Evolutionary conservation across 2,888 invertebrate genomes (phyloP), one percentile per base, ranked within the genome.

Genomic region (Lasioglossum vierecki): DNA sequence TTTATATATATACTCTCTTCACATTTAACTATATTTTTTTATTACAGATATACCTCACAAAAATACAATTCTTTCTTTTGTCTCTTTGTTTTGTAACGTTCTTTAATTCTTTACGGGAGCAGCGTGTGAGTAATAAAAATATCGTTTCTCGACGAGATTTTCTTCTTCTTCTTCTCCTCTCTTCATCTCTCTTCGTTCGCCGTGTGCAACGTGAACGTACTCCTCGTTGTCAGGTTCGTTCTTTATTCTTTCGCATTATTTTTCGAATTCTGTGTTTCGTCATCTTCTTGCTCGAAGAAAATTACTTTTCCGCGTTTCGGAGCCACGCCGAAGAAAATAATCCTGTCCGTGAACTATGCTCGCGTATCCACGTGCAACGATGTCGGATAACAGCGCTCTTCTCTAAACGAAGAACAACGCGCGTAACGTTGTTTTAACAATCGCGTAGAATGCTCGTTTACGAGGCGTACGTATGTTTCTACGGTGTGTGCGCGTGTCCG

Each of bases 21-120:
- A 84, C 82, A 79, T 86, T 83, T 79, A 90, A 91, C 83, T 90
- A 90, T 88, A 88, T 90, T 88, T 83, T 89, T 83, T 89, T 88
- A 88, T 91, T 91, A 90, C 85, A 91, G 91, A 88, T 89, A 85
- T 90, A 88, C 86, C 88, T 91, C 90, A 91, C 86, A 91, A 91
- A 91, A 91, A 91, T 91, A 91, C 91, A 90, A 76, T 88, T 86
- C 73, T 80, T 49, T 84, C 63, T 63, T 63, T 75, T 53, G 41
- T 71, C 39, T 70, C 13, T 30, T 35, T 44, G 66, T 39, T 75
- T 84, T 68, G 66, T 84, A 84, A 89, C 86, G 82, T 85, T 83
- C 84, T 79, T 88, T 68, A 84, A 88, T 79, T 85, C 87, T 87
- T 87, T 86, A 88, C 78, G 85, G 84, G 88, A 90, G 81, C 88